These are phyloP conservation scores for Eurosta solidaginis DNA, from an alignment of 1,140 invertebrate genomes.

Conservation along the genomic window DNA sequence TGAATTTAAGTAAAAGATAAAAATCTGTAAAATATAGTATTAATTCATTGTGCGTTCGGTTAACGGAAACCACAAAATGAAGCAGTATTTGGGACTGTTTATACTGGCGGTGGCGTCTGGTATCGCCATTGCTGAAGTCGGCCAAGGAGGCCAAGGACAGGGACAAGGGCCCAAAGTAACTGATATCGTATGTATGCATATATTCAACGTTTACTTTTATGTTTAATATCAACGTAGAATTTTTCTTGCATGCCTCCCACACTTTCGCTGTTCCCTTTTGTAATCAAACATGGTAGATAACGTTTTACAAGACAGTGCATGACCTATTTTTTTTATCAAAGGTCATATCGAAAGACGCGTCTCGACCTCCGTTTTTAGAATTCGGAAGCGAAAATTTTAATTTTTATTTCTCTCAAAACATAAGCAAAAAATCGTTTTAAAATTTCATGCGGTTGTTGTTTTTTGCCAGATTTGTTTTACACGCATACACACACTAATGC, in stretches of 20 bases:
- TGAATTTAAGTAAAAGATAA: background rate
- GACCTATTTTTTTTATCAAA: background rate
- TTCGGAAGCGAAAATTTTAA: too few relatives aligned
- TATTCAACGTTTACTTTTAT: background rate
- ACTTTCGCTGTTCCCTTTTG: background rate
- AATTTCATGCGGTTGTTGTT: too few relatives aligned
- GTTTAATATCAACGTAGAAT: background rate
- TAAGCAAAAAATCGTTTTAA: too few relatives aligned
- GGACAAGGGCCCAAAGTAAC: slow-evolving; percentile 81
- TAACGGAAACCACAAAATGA: slow-evolving; percentile 42
- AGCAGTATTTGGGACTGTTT: slow-evolving; percentile 48
- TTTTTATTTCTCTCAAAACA: too few relatives aligned
- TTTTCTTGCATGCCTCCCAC: background rate
- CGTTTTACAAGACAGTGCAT: too few relatives aligned
- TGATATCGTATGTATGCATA: slow-evolving; percentile 65
- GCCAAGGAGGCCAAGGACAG: too few relatives aligned
- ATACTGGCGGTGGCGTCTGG: slow-evolving; percentile 49
- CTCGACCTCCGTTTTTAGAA: too few relatives aligned
- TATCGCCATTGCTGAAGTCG: slow-evolving; percentile 50
- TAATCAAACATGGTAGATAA: too few relatives aligned
- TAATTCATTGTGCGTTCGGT: background rate
- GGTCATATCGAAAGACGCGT: too few relatives aligned
- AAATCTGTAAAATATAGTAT: background rate
- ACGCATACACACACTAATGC: too few relatives aligned
- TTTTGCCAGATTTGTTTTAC: too few relatives aligned